A percentile compares a stretch with the other conserved stretches of the same genome.
phyloP scores from a whole-genome alignment of 2,113 vertebrate species.

The Bujurquina vittata region DNA sequence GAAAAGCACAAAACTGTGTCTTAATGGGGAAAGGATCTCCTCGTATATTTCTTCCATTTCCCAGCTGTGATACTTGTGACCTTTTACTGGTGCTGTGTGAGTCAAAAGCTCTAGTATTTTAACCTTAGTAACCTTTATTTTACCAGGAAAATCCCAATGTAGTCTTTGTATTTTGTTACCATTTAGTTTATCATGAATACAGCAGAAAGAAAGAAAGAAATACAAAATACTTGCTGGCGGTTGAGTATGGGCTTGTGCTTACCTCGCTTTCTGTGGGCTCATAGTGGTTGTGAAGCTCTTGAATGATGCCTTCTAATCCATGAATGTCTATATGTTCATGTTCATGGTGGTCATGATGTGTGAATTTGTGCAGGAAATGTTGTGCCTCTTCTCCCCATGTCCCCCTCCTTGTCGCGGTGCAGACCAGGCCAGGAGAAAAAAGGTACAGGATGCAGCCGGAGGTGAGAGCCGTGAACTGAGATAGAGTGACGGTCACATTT shows the following conservation, averaged over 20 bases:
- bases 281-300: conserved; percentile 63
- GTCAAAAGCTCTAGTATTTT: not conserved
- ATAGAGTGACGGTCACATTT: conserved; percentile 15
- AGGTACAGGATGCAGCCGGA: conserved; percentile 72
- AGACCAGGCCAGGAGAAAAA: conserved; percentile 58
- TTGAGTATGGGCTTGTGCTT: conserved; percentile 1
- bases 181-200: not conserved
- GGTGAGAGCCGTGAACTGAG: conserved; percentile 68
- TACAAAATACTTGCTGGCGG: not conserved
- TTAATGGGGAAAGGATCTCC: not conserved
- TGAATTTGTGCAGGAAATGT: conserved; percentile 61
- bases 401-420: conserved; percentile 37
- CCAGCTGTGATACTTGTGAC: not conserved
- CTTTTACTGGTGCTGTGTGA: too few relatives aligned
- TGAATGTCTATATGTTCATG: conserved; percentile 7
- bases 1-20: not conserved
- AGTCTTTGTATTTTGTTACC: not conserved
- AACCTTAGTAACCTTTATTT: too few relatives aligned
- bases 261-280: conserved; percentile 61
- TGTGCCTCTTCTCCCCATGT: conserved; percentile 65
- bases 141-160: not conserved
- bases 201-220: not conserved
- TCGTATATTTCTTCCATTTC: not conserved
- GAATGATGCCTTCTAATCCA: conserved; percentile 59
- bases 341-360: conserved; percentile 2